Evolutionary conservation across 2,113 vertebrate genomes (phyloP).

Genomic region (Myodes glareolus): DNA sequence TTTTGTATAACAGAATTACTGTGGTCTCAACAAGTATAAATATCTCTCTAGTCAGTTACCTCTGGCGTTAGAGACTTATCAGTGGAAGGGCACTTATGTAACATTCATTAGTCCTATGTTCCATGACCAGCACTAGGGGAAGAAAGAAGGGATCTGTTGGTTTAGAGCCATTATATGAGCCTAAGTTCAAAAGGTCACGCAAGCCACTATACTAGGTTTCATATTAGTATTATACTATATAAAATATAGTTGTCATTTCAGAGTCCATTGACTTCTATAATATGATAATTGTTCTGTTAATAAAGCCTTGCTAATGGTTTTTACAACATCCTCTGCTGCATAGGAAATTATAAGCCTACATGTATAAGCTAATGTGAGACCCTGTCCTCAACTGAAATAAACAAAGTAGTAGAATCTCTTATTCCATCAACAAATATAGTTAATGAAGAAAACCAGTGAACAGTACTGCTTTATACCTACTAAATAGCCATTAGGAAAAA

Average conservation of each 20-base stretch:
- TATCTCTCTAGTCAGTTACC: not conserved
- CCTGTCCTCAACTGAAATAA: not conserved
- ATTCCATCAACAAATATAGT: not conserved
- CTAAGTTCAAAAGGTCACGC: not conserved
- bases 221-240: not conserved
- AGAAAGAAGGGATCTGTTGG: not conserved
- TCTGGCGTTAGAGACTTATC: not conserved
- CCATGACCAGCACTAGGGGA: not conserved
- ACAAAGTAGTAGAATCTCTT: not conserved
- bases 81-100: not conserved
- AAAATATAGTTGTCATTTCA: not conserved
- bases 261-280: conserved; percentile 20
- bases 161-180: not conserved
- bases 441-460: not conserved
- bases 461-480: not conserved
- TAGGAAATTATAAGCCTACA: not conserved
- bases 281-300: not conserved
- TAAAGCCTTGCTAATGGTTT: not conserved
- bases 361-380: not conserved
- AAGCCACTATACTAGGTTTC: not conserved
- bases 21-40: not conserved
- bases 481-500: not conserved
- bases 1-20: not conserved
- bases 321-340: not conserved
- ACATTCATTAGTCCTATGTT: not conserved